These are phyloP conservation scores for Lithobius niger DNA, from an alignment of 1,140 invertebrate species.

Conservation along the genomic window DNA sequence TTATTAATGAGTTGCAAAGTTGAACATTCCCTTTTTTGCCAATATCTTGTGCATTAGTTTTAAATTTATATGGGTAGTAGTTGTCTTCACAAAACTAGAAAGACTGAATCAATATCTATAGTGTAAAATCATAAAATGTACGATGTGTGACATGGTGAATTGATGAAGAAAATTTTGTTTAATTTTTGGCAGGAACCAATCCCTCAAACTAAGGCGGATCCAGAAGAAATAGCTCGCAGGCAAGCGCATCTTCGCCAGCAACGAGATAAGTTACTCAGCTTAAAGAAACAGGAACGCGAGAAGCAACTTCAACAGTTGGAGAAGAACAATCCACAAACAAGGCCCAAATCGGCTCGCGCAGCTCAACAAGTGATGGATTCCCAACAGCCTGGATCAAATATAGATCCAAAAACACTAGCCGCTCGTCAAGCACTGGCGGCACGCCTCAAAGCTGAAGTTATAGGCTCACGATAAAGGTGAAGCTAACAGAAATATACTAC, in stretches of 20 bases:
- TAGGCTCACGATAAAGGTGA: conserved; percentile 23
- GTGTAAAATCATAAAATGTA: too few relatives aligned
- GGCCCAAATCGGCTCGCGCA: conserved; percentile 53
- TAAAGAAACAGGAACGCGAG: conserved; percentile 73
- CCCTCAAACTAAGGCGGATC: too few relatives aligned
- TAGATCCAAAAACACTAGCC: conserved; percentile 48
- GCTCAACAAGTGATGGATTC: conserved; percentile 44
- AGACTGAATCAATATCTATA: too few relatives aligned
- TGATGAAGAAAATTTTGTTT: too few relatives aligned
- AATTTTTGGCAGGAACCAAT: too few relatives aligned
- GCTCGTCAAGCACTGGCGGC: conserved; percentile 66
- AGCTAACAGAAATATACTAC: too few relatives aligned
- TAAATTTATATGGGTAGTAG: too few relatives aligned
- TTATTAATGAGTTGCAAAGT: too few relatives aligned
- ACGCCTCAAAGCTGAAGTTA: conserved; percentile 65
- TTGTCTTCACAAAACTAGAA: too few relatives aligned
- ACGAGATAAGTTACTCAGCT: conserved; percentile 70
- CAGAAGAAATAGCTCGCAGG: conserved; percentile 56
- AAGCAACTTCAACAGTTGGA: conserved; percentile 46
- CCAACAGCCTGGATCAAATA: conserved; percentile 15
- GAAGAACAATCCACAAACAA: conserved; percentile 29
- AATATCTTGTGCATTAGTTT: too few relatives aligned
- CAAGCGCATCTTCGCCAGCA: conserved; percentile 73
- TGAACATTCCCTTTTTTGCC: too few relatives aligned
- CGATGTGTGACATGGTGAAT: too few relatives aligned